Evolutionary conservation across 1,140 invertebrate genomes (phyloP), one percentile per base, ranked within the genome.

Genomic region (Drosophila bifasciata): DNA sequence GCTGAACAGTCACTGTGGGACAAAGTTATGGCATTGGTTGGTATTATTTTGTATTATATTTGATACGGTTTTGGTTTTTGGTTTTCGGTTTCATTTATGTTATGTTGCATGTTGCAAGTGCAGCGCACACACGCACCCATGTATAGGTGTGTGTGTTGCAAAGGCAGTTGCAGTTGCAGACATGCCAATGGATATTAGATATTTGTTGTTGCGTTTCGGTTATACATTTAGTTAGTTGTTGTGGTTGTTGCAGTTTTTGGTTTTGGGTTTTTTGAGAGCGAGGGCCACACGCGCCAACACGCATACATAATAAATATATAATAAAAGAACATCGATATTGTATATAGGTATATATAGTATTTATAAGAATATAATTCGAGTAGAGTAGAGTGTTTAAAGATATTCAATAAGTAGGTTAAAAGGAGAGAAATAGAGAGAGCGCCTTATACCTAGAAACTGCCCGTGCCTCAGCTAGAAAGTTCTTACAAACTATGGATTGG

Each of bases 1-100:
- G 94, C 92, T 94, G 94, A 91, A 94, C 94, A 92, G 94, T 94
- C 94, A 95, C 94, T 95, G 94, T 91, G 80, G 83, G 89, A 72
- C 76, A 84, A 76, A 89, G 84, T 84, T 84, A 89, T 89, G 76
- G 80, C 76, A 89, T 90, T 89, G 79, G 76, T 61, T 89, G 75
- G 61, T 78, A 85, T 86, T 88, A 88, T 89, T 88, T 79, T 67
- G 79, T 73, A 79, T 79, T 73, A 43, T 28, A 69, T 80, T 79
- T 44, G 61, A 70, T 78, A 63, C 55, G 53, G 59, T 71, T 71
- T 76, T 63, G 43, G 39, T 59, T 71, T 56, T 71, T 67, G 62
- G 25, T 88, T 71, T 56, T 71, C 64, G 62, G 25, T 88, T 76
- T 71, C 55, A 58, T 69, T 83, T 68, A 61, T 53, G 48, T 56